phyloP scores from a whole-genome alignment of 2,113 vertebrate genomes.

The Shinisaurus crocodilurus region DNA sequence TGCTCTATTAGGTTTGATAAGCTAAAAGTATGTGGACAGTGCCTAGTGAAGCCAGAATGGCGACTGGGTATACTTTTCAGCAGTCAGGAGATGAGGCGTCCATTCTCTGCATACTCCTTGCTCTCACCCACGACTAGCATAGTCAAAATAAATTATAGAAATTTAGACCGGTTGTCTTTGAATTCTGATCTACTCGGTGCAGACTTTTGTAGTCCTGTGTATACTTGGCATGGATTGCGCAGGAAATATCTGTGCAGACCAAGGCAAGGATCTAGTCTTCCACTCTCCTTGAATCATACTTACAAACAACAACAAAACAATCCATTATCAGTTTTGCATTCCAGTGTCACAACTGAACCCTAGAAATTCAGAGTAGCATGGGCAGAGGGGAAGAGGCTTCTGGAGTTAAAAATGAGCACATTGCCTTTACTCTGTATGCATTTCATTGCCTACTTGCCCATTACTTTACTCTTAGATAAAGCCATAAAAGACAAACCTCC shows the following conservation, averaged over 20 bases:
- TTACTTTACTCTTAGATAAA: no score
- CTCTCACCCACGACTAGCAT: neutral
- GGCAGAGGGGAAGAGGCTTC: neutral
- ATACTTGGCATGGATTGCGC: conserved; percentile 2
- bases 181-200: neutral
- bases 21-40: neutral
- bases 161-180: neutral
- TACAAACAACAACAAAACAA: neutral
- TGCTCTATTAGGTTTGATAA: neutral
- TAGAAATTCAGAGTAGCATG: neutral
- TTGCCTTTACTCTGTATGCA: neutral
- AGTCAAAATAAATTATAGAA: neutral
- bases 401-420: neutral
- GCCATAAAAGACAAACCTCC: neutral
- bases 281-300: neutral
- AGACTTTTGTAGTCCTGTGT: neutral
- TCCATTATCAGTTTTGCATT: neutral
- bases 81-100: neutral
- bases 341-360: neutral
- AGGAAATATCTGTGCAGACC: neutral
- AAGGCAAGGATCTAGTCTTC: neutral
- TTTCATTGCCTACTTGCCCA: neutral
- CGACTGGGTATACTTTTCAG: neutral
- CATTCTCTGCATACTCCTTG: neutral
- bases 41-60: neutral